Evolutionary conservation across 2,113 vertebrate species (phyloP).

Genomic region (Misgurnus mizolepis): DNA sequence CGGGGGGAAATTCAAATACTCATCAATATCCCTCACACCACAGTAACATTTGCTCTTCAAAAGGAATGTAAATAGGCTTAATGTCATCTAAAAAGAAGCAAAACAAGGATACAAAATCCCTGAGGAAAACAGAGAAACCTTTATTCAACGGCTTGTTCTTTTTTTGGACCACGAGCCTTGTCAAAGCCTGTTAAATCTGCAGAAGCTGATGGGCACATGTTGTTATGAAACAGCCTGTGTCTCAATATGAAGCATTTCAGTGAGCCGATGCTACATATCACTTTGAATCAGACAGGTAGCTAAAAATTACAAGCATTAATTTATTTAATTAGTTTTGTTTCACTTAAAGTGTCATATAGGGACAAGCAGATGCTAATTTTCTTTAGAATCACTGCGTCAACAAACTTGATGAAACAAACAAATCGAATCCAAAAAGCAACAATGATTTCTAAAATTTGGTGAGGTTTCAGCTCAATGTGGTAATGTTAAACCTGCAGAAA

Average conservation of each 20-base stretch:
- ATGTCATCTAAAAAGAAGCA: conserved; percentile 61
- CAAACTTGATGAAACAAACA: conserved; percentile 9
- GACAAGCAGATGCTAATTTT: not conserved
- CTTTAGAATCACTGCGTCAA: not conserved
- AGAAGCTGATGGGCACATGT: conserved; percentile 53
- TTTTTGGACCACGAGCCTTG: conserved; percentile 59
- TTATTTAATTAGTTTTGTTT: not conserved
- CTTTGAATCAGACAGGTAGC: conserved; percentile 3
- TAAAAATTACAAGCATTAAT: not conserved
- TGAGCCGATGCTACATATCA: not conserved
- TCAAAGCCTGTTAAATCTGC: conserved; percentile 63
- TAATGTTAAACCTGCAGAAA: not conserved
- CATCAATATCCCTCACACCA: conserved; percentile 55
- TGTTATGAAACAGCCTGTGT: conserved; percentile 18
- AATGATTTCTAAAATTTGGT: too few species aligned
- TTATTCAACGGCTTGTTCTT: conserved; percentile 37
- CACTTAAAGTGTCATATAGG: not conserved
- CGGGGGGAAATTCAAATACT: conserved; percentile 45
- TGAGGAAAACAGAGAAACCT: conserved; percentile 43
- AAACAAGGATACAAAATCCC: conserved; percentile 63
- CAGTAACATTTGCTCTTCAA: conserved; percentile 65
- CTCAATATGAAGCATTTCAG: not conserved
- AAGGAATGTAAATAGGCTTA: conserved; percentile 62
- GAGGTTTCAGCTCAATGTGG: not conserved
- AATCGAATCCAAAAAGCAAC: not conserved